Evolutionary conservation across 2,113 vertebrate species (phyloP), one percentile per base, ranked within the genome.

Genomic region (Calyptomena viridis): DNA sequence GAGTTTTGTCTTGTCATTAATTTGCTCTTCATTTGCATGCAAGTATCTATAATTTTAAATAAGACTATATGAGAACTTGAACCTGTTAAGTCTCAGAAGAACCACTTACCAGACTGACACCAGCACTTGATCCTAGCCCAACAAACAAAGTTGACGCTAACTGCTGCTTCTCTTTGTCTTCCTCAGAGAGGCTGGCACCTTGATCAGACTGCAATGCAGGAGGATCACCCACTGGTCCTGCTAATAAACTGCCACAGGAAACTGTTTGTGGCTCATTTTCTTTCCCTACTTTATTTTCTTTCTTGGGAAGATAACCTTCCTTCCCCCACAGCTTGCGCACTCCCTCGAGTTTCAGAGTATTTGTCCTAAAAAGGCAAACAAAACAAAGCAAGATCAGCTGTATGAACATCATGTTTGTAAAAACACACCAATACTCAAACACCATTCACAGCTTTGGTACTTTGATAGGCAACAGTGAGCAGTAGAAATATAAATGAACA

Each of bases 311-410:
- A 92, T 99, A 99, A 13, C 99, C 99, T 39, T 99, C 99, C 94
- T 98, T 99, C 8, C 99, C 99, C 99, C 99, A 99, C 8, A 99
- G 97, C 82, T 98, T 98, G 88, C 98, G 99, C 68, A 99, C 97
- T 56, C 99, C 99, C 21, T 99, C 99, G 19, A 99, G 97, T 96
- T 99, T 99, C 93, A 99, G 97, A 50, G 97, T 97, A 60, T 95
- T 97, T 46, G 97, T 97, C 89, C 98, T 99, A 93, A 92, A 94
- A 95, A 95, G 19, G 55, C 28, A 31, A n/a, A 66, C 2, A 17
- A 73, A 84, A 27, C 23, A 68, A 71, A 87, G 50, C 53, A 77
- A 52, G 20, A 66, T 78, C 59, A 81, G 60, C 39, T 3, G 1
- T 0, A 6, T 9, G 37, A 83, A 78, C 33, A 33, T 4, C 15